Evolutionary conservation across 2,797 vertebrate genomes (phyloP).

Genomic region (Macropus fuliginosus): DNA sequence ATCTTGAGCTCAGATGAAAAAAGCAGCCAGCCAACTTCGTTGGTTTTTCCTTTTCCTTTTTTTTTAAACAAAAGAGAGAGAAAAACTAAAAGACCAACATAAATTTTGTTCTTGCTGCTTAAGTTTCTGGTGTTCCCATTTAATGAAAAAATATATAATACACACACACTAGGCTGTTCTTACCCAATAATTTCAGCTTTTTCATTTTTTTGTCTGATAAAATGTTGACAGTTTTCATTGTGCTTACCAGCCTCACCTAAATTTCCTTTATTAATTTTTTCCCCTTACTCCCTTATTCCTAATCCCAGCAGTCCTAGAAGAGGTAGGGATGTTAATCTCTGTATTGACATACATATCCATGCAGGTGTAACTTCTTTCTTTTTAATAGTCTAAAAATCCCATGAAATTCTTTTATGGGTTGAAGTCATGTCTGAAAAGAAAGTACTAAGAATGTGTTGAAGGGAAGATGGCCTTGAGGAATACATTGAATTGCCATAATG

Average conservation of each 20-base stretch:
- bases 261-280: constrained; percentile 57
- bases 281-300: not conserved
- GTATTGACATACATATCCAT: constrained; percentile 78
- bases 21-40: not conserved
- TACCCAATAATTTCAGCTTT: constrained; percentile 83
- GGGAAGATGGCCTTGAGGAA: constrained; percentile 16
- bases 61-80: constrained; percentile 10
- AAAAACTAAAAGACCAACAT: constrained; percentile 63
- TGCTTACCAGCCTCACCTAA: constrained; percentile 67
- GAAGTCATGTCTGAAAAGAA: constrained; percentile 79
- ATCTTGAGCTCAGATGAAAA: not conserved
- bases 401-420: constrained; percentile 77
- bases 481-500: not conserved
- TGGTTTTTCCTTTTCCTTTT: not conserved
- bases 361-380: constrained; percentile 75
- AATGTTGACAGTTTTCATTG: constrained; percentile 78
- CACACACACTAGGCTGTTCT: constrained; percentile 82
- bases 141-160: constrained; percentile 67
- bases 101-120: constrained; percentile 64
- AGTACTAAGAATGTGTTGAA: constrained; percentile 79
- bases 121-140: constrained; percentile 63
- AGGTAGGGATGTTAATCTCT: constrained; percentile 74
- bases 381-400: constrained; percentile 75
- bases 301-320: constrained; percentile 65
- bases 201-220: constrained; percentile 84